Evolutionary conservation across 1,140 invertebrate genomes (phyloP).

Genomic region (Piezodorus guildinii): DNA sequence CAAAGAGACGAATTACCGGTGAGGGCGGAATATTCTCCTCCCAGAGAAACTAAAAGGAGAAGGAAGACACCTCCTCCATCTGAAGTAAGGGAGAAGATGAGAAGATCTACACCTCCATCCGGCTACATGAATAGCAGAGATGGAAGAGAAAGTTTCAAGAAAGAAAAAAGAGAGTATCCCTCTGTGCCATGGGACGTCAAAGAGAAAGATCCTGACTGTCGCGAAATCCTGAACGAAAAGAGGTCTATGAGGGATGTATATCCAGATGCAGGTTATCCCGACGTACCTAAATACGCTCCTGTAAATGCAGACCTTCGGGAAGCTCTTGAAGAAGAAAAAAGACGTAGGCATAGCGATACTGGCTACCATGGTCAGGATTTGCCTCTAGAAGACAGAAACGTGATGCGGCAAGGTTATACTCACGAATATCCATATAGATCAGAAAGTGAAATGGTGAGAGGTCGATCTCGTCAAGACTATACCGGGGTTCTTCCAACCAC

Average conservation of each 20-base stretch:
- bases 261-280: neutral
- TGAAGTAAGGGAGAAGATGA: neutral
- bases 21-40: neutral
- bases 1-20: neutral
- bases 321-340: conserved; percentile 3
- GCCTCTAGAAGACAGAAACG: too few species aligned
- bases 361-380: too few species aligned
- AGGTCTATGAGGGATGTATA: conserved; percentile 4
- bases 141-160: neutral
- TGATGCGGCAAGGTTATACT: neutral
- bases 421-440: neutral
- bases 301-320: conserved; percentile 1
- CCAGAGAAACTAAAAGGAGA: neutral
- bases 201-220: neutral
- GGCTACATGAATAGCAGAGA: neutral
- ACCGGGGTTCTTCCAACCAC: too few species aligned
- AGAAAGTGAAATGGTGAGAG: neutral
- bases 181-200: neutral
- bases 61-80: neutral
- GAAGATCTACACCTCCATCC: neutral
- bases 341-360: neutral
- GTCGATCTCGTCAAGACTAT: neutral
- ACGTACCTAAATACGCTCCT: neutral
- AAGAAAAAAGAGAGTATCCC: neutral
- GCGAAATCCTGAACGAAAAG: neutral